Conservation (phyloP, 2,113 vertebrate species). For the Thamnophis sirtalis region DNA sequence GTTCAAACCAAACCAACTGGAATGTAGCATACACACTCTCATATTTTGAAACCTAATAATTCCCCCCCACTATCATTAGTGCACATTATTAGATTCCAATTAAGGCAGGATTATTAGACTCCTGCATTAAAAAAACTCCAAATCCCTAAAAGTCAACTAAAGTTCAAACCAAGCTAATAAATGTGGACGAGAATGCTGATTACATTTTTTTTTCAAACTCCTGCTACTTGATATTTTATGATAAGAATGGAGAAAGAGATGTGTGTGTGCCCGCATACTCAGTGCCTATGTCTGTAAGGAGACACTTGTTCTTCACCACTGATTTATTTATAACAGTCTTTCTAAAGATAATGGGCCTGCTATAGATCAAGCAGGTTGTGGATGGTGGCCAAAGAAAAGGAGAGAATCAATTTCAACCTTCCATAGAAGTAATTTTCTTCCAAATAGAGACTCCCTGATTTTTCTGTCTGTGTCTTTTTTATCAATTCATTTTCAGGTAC, state of each 20-base stretch:
- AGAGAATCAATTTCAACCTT: background rate
- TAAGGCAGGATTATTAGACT: constrained; percentile 21
- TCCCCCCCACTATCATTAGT: constrained; percentile 22
- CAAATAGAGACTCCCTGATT: background rate
- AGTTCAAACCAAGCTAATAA: constrained; percentile 36
- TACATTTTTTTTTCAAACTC: constrained; percentile 61
- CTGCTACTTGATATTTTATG: constrained; percentile 37
- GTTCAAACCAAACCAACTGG: constrained; percentile 27
- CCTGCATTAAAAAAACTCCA: background rate
- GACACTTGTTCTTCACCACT: background rate
- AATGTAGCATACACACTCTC: constrained; percentile 12
- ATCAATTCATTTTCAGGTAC: background rate
- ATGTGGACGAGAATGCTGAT: constrained; percentile 35
- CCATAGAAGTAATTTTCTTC: background rate
- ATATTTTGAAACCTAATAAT: constrained; percentile 30
- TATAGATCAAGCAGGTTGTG: background rate
- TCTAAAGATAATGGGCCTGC: background rate
- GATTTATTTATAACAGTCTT: background rate
- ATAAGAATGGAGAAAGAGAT: constrained; percentile 23
- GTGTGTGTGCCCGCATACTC: background rate
- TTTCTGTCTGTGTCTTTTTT: background rate
- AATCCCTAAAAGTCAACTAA: constrained; percentile 49
- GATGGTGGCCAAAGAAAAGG: background rate
- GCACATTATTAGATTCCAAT: constrained; percentile 52
- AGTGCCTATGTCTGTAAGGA: background rate